Conservation (phyloP, 2,888 invertebrate species). For the Apotomis capreana region DNA sequence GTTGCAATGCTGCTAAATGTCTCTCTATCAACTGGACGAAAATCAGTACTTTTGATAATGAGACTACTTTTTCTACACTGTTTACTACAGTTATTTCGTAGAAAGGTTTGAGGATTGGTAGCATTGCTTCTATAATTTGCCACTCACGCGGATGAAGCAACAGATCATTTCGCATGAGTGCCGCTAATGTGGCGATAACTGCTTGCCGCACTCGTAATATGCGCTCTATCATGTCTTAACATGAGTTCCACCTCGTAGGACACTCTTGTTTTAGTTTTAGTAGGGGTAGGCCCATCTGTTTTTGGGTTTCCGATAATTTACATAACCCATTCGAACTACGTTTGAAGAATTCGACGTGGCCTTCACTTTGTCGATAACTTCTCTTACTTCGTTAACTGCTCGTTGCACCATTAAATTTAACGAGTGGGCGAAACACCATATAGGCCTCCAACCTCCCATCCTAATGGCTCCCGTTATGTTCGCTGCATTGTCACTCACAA, state of each 20-base stretch:
- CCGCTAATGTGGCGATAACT: neutral
- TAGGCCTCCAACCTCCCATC: neutral
- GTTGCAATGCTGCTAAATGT: neutral
- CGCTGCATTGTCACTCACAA: too few relatives aligned
- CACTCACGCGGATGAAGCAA: neutral
- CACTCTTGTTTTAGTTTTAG: constrained; percentile 12
- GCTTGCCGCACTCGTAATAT: neutral
- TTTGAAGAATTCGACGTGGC: constrained; percentile 10
- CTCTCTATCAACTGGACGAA: neutral
- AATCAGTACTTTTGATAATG: too few relatives aligned
- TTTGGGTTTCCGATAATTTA: neutral
- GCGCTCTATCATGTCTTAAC: constrained; percentile 9
- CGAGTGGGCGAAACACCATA: constrained; percentile 9
- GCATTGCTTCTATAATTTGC: neutral
- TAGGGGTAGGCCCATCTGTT: neutral
- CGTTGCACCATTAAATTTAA: constrained; percentile 8
- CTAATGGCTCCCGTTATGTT: constrained; percentile 5
- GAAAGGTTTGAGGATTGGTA: constrained; percentile 10
- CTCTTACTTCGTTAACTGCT: neutral
- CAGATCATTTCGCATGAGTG: neutral
- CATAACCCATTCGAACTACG: neutral
- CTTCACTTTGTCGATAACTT: too few relatives aligned
- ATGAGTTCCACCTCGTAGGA: constrained; percentile 11
- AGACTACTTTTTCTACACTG: too few relatives aligned
- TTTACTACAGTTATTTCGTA: neutral